Evolutionary conservation across 1,140 invertebrate species (phyloP), one percentile per base, ranked within the genome.

Genomic region (Dufourea novaeangliae): DNA sequence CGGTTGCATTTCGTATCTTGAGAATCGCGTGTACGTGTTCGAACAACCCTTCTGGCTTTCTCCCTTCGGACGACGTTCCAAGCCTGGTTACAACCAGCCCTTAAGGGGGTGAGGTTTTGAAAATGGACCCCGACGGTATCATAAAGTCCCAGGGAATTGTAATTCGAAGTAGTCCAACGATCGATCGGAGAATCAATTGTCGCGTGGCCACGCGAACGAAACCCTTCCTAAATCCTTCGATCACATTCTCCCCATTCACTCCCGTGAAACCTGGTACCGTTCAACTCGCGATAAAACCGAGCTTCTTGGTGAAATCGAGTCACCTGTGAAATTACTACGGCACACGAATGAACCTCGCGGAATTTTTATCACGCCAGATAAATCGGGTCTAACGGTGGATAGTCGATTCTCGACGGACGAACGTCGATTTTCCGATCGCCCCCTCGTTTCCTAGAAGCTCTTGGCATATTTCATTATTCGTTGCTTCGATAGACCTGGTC

Each of bases 261-360:
- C n/a, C n/a, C n/a, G 41, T 46, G 17, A 46, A 46, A 46, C 41
- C 41, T 4, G 12, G 20, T n/a, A 8, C 46, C 20, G 46, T 50
- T n/a, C 4, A n/a, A 17, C 44, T 39, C 20, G 39, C 44, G 22
- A 41, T 74, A 66, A 79, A 74, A 75, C 25, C 32, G 10, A 63
- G 71, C 25, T 20, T 27, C 12, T 44, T 52, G 11, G 54, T 41
- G 37, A 61, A 68, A 66, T 74, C 57, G 44, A 41, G 54, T 50
- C 68, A 73, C 41, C 57, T 72, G 68, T 59, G 44, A 82, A 68
- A 82, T 75, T 82, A 61, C 73, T 50, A 37, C 20, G 25, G 27
- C 14, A 25, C 46, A 29, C 39, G 62, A 25, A 27, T n/a, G 39
- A 62, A 61, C 64, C 56, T 57, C 62, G 63, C 46, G 34, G 50